These are phyloP conservation scores for Diadegma fenestrale DNA, from an alignment of 2,888 invertebrate genomes.

Conservation along the genomic window DNA sequence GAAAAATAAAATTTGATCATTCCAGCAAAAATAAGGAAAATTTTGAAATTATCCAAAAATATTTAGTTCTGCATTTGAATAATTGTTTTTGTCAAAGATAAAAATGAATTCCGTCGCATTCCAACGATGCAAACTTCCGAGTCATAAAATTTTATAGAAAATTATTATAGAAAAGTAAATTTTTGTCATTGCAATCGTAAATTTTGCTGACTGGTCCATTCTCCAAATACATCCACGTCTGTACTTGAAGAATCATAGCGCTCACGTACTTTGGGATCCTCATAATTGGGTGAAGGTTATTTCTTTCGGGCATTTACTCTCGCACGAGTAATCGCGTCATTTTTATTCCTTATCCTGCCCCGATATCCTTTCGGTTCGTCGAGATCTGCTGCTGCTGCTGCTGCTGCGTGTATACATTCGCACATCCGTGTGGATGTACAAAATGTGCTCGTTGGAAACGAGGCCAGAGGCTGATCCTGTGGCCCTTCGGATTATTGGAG, in stretches of 20 bases:
- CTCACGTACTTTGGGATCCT: slow-evolving; percentile 39
- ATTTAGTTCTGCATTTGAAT: too few relatives aligned
- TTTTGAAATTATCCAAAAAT: too few relatives aligned
- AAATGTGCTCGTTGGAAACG: slow-evolving; percentile 73
- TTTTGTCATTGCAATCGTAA: too few relatives aligned
- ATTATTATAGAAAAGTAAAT: too few relatives aligned
- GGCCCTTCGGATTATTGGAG: slow-evolving; percentile 80
- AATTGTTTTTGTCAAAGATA: too few relatives aligned
- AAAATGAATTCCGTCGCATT: too few relatives aligned
- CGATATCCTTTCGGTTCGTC: slow-evolving; percentile 19
- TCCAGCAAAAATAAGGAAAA: too few relatives aligned
- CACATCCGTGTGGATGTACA: slow-evolving; percentile 22
- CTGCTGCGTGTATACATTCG: not conserved
- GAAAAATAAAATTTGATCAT: too few relatives aligned
- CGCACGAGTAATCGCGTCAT: slow-evolving; percentile 33
- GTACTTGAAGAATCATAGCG: not conserved
- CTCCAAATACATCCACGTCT: slow-evolving; percentile 27
- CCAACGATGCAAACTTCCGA: too few relatives aligned
- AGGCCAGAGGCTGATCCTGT: slow-evolving; percentile 77
- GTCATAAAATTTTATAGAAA: too few relatives aligned
- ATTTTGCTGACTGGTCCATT: too few relatives aligned
- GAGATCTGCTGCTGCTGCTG: slow-evolving; percentile 16
- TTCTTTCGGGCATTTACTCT: slow-evolving; percentile 43
- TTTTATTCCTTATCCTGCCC: slow-evolving; percentile 34
- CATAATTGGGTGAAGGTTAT: slow-evolving; percentile 80